These are phyloP conservation scores for Porites rus DNA, from an alignment of 92 coral and sea anemone genomes.

Conservation along the genomic window DNA sequence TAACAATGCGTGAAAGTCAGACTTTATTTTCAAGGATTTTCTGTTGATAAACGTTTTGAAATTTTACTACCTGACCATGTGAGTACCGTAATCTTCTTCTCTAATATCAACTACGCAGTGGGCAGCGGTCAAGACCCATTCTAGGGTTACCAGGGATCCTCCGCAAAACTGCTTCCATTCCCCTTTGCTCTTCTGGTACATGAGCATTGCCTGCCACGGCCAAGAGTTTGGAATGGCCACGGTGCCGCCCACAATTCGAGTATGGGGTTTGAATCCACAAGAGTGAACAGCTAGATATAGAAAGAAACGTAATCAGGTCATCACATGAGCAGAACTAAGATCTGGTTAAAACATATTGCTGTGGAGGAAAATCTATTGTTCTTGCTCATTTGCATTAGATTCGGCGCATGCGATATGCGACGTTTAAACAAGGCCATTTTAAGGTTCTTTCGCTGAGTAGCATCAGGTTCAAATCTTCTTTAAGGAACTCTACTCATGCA, in stretches of 20 bases:
- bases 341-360: no score
- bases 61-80: slow-evolving; percentile 59
- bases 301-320: background rate
- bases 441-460: no score
- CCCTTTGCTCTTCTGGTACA: slow-evolving; percentile 33
- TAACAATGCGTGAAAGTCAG: no score
- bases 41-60: no score
- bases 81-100: slow-evolving; percentile 35
- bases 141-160: slow-evolving; percentile 76
- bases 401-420: no score
- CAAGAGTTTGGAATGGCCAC: slow-evolving; percentile 74
- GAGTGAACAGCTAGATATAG: slow-evolving; percentile 33
- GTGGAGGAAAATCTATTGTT: no score
- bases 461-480: no score
- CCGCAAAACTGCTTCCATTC: slow-evolving; percentile 90
- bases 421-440: no score
- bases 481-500: no score
- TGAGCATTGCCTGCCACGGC: slow-evolving; percentile 96
- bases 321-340: no score
- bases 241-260: slow-evolving; percentile 94
- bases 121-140: slow-evolving; percentile 90
- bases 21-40: no score
- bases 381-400: no score
- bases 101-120: slow-evolving; percentile 74
- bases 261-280: slow-evolving; percentile 73